phyloP scores from a whole-genome alignment of 2,797 vertebrate genomes.

The Anniella stebbinsi region DNA sequence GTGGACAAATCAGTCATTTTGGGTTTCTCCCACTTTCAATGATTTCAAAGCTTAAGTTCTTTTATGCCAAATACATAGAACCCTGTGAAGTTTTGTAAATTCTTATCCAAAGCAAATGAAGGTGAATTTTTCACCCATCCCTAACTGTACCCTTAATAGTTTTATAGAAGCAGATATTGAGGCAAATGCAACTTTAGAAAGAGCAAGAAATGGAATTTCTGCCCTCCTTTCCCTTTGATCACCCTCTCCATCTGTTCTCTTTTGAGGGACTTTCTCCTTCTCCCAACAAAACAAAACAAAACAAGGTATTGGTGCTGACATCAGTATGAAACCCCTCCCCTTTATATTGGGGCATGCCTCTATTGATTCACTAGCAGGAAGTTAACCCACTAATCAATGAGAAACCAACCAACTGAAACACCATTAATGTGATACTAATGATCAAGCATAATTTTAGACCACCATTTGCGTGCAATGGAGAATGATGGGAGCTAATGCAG shows the following conservation, averaged over 20 bases:
- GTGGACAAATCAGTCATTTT: too few species aligned
- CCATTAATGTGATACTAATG: constrained; percentile 18
- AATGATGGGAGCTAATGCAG: background rate
- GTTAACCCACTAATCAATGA: constrained; percentile 7
- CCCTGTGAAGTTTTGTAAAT: too few species aligned
- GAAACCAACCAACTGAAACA: constrained; percentile 31
- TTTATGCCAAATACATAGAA: too few species aligned
- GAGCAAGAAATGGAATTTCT: too few species aligned
- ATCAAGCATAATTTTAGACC: constrained; percentile 1
- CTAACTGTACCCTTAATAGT: too few species aligned
- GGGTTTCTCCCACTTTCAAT: too few species aligned
- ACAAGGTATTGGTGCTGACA: background rate
- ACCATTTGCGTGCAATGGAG: background rate
- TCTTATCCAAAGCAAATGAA: too few species aligned
- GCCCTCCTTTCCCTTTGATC: background rate
- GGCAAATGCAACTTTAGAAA: too few species aligned
- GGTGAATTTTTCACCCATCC: too few species aligned
- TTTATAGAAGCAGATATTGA: too few species aligned
- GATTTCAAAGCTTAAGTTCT: too few species aligned
- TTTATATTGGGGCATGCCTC: background rate
- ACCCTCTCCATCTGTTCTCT: background rate
- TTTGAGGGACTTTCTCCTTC: background rate
- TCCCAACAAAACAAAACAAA: background rate
- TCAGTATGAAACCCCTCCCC: background rate
- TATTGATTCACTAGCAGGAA: background rate